These are phyloP conservation scores for Cervus canadensis DNA, from an alignment of 2,113 vertebrate genomes.

Conservation along the genomic window DNA sequence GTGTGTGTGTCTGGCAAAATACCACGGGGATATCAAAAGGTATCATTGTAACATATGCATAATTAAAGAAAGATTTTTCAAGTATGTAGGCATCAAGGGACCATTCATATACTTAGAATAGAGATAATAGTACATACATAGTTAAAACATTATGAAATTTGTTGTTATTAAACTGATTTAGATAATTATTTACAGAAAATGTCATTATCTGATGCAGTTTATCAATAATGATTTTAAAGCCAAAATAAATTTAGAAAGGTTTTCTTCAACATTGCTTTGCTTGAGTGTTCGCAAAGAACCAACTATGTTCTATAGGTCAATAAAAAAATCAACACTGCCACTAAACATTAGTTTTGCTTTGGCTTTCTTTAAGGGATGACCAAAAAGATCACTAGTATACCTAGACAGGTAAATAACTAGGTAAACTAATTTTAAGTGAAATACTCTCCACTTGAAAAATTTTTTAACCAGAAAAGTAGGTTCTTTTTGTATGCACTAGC, in stretches of 20 bases:
- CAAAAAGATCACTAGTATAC: slow-evolving; percentile 14
- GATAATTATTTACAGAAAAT: background rate
- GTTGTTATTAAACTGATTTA: slow-evolving; percentile 12
- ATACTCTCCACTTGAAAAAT: background rate
- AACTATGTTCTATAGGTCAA: background rate
- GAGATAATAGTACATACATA: background rate
- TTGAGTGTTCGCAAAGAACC: background rate
- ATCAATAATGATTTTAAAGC: background rate
- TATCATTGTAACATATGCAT: slow-evolving; percentile 55
- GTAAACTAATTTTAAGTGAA: background rate
- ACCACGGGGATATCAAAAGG: slow-evolving; percentile 46
- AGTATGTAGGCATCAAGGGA: slow-evolving; percentile 37
- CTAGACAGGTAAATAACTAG: background rate
- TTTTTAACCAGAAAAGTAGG: background rate
- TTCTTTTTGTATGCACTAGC: background rate
- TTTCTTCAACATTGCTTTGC: background rate
- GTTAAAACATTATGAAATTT: background rate
- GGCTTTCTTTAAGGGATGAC: background rate
- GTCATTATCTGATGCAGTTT: background rate
- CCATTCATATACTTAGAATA: slow-evolving; percentile 27
- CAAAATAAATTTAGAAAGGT: background rate
- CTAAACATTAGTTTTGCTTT: background rate
- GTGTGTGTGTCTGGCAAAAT: slow-evolving; percentile 30
- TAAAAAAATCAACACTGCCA: background rate
- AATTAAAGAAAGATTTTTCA: slow-evolving; percentile 66